Conservation (phyloP, 2,113 vertebrate species). For the Meriones unguiculatus region DNA sequence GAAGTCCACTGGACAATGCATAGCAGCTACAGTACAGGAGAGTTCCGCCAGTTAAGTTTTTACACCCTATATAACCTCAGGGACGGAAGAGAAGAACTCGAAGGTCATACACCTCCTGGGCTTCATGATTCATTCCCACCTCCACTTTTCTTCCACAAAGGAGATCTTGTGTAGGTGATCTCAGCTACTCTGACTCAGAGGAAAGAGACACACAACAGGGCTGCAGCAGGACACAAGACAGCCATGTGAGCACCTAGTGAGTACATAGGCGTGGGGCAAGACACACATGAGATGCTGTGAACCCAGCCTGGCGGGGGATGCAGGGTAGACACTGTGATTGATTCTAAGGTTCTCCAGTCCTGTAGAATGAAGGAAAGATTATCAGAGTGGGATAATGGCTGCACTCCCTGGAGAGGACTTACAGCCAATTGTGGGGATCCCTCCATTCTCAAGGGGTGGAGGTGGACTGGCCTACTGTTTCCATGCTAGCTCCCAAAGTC, state of each 20-base stretch:
- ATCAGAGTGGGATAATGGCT: not conserved
- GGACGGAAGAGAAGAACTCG: not conserved
- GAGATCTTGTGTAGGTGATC: not conserved
- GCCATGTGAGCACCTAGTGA: not conserved
- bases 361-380: not conserved
- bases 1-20: not conserved
- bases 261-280: not conserved
- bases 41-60: not conserved
- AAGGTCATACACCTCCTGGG: not conserved
- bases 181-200: not conserved
- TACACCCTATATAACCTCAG: not conserved
- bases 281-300: not conserved
- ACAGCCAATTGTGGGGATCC: fast-evolving
- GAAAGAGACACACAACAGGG: not conserved
- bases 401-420: not conserved
- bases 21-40: no score
- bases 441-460: not conserved
- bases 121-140: not conserved
- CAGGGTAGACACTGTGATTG: not conserved
- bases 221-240: not conserved
- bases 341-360: not conserved
- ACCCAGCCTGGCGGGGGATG: no score
- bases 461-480: not conserved
- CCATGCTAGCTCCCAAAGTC: not conserved
- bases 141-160: not conserved